These are phyloP conservation scores for Thamnaconus septentrionalis DNA, from an alignment of 2,113 vertebrate genomes.

Conservation along the genomic window DNA sequence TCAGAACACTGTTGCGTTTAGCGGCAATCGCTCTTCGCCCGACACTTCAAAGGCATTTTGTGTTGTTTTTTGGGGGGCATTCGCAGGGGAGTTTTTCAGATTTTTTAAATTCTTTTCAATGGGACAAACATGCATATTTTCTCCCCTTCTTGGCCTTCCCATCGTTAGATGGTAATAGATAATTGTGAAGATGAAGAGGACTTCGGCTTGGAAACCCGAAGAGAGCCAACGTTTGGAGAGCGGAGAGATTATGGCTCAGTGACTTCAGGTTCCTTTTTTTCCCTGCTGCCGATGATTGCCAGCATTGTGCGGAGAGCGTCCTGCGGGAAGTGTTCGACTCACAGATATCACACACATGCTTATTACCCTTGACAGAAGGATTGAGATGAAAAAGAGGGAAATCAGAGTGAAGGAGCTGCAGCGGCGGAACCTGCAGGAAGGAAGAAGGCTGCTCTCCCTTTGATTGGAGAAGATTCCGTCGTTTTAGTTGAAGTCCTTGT, in stretches of 20 bases:
- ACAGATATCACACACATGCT: conserved; percentile 52
- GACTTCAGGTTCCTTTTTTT: conserved; percentile 39
- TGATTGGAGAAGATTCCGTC: conserved; percentile 56
- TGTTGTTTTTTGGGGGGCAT: conserved; percentile 9
- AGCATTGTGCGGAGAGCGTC: conserved; percentile 60
- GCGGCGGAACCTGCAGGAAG: conserved; percentile 36
- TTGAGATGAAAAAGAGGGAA: conserved; percentile 59
- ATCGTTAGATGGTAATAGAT: conserved; percentile 40
- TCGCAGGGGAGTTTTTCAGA: neutral
- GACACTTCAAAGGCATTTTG: conserved; percentile 19
- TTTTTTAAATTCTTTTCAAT: conserved; percentile 13
- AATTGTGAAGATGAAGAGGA: conserved; percentile 26
- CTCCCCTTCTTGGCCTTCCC: neutral
- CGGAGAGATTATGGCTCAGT: conserved; percentile 50
- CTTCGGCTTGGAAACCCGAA: neutral
- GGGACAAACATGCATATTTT: neutral
- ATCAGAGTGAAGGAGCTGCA: conserved; percentile 52
- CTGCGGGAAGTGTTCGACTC: conserved; percentile 51
- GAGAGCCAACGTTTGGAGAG: conserved; percentile 31
- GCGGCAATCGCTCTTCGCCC: conserved; percentile 4
- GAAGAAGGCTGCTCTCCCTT: conserved; percentile 50
- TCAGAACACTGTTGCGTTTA: conserved; percentile 40
- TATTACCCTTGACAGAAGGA: conserved; percentile 64
- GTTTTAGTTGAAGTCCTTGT: conserved; percentile 36
- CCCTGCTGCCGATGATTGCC: conserved; percentile 56